phyloP scores from a whole-genome alignment of 2,797 vertebrate genomes.

The Myotis pilosus region DNA sequence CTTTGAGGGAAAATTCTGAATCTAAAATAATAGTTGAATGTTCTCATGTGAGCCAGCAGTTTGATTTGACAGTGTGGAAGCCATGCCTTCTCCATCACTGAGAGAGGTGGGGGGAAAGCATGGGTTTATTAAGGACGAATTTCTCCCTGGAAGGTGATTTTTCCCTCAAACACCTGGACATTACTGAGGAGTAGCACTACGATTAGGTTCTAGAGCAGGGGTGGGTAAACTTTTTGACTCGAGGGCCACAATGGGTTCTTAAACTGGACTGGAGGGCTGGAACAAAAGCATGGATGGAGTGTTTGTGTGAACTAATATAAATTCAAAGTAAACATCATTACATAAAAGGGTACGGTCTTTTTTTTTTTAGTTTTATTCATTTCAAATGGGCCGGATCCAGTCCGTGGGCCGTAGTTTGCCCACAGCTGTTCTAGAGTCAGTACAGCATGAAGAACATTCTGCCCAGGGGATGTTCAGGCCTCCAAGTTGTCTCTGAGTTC shows the following conservation, averaged over 20 bases:
- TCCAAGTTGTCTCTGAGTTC: not conserved
- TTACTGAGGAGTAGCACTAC: not conserved
- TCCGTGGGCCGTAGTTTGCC: too few relatives aligned
- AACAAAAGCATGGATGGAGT: too few relatives aligned
- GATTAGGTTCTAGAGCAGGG: too few relatives aligned
- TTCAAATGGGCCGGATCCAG: too few relatives aligned
- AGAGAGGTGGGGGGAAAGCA: not conserved
- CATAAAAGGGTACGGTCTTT: too few relatives aligned
- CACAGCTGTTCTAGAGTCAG: not conserved
- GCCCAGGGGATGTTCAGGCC: not conserved
- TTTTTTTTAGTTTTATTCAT: not conserved
- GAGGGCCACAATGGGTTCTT: too few relatives aligned
- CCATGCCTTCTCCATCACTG: not conserved
- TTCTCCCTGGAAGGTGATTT: not conserved
- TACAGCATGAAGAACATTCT: not conserved
- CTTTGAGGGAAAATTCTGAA: not conserved
- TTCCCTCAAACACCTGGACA: not conserved
- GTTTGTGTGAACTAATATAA: too few relatives aligned
- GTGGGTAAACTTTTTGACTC: too few relatives aligned
- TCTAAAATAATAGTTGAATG: not conserved
- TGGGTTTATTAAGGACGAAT: not conserved
- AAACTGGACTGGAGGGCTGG: too few relatives aligned
- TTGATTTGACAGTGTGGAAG: not conserved
- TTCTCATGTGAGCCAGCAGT: not conserved
- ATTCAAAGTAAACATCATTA: too few relatives aligned